Conservation (phyloP, 2,797 vertebrate species). For the Simalia tracyae region DNA sequence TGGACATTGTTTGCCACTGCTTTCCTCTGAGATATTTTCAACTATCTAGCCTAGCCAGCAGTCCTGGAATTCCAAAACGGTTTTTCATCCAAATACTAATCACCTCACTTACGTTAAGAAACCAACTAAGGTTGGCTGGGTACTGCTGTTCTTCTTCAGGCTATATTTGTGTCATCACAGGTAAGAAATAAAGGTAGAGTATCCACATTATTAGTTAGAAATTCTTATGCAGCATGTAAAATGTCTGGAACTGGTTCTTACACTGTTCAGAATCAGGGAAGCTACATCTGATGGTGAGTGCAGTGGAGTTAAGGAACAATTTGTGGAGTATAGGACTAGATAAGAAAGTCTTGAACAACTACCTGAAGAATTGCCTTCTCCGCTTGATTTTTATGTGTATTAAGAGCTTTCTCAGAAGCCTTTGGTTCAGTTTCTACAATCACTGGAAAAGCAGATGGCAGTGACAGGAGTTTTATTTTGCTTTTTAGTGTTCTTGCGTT, state of each 20-base stretch:
- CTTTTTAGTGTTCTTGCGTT: background rate
- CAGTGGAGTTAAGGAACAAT: background rate
- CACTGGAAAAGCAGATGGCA: background rate
- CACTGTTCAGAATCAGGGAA: background rate
- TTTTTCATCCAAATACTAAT: background rate
- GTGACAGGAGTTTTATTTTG: background rate
- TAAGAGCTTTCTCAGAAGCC: background rate
- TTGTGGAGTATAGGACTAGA: background rate
- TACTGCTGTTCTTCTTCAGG: background rate
- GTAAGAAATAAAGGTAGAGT: background rate
- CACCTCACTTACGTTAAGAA: background rate
- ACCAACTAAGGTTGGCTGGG: background rate
- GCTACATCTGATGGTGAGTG: background rate
- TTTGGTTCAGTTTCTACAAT: background rate
- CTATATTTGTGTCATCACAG: background rate
- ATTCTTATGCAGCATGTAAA: background rate
- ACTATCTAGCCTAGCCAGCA: background rate
- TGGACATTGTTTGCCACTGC: background rate
- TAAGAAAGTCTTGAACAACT: background rate
- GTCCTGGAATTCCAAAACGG: background rate
- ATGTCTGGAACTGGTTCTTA: background rate
- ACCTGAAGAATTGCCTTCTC: background rate
- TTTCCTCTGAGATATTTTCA: background rate
- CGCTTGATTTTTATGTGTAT: background rate
- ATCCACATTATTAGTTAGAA: background rate